Evolutionary conservation across 2,797 vertebrate genomes (phyloP).

Genomic region (Euthynnus affinis): DNA sequence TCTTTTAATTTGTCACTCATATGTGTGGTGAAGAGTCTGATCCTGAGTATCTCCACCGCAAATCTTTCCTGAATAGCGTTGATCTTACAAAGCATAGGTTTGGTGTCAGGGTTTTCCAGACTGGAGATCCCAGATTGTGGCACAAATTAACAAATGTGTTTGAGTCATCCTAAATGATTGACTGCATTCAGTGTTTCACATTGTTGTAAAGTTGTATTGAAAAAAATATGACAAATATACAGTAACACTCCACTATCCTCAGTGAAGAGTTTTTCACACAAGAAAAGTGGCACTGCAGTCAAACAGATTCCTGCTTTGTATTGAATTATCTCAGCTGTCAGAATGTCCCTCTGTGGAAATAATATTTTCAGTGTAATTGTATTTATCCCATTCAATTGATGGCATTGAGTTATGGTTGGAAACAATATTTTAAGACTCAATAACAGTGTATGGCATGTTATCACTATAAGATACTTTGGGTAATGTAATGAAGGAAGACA

Average conservation of each 20-base stretch:
- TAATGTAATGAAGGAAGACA: slow-evolving; percentile 38
- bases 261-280: slow-evolving; percentile 18
- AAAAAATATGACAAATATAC: background rate
- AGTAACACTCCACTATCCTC: background rate
- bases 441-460: slow-evolving; percentile 11
- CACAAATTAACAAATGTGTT: slow-evolving; percentile 11
- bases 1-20: background rate
- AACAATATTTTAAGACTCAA: slow-evolving; percentile 31
- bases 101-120: background rate
- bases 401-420: slow-evolving; percentile 27
- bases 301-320: slow-evolving; percentile 20
- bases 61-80: background rate
- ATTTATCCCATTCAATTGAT: slow-evolving; percentile 31
- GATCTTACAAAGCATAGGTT: background rate
- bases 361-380: slow-evolving; percentile 35
- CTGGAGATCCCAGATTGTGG: background rate
- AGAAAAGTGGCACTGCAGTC: slow-evolving; percentile 19
- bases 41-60: background rate
- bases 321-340: slow-evolving; percentile 39
- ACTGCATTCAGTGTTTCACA: background rate
- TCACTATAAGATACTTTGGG: slow-evolving; percentile 26
- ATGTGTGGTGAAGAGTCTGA: background rate
- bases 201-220: background rate
- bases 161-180: background rate
- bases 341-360: slow-evolving; percentile 44